Evolutionary conservation across 2,888 invertebrate species (phyloP), one percentile per base, ranked within the genome.

Genomic region (Athalia rosae): DNA sequence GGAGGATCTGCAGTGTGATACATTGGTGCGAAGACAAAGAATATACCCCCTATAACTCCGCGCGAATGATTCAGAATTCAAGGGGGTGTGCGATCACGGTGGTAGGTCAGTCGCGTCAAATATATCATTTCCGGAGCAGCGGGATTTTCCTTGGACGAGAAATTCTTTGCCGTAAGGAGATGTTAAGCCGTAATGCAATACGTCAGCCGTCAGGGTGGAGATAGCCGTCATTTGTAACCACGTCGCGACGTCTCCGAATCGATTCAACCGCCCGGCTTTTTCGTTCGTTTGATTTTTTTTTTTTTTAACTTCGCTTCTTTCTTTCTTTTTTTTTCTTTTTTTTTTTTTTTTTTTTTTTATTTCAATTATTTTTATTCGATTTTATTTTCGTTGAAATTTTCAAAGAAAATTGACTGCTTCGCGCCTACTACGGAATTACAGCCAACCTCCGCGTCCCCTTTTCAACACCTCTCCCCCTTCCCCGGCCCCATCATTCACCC

Each of bases 91-190:
- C 61, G 74, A 50, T 74, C 28, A 62, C 61, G 74, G 74, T 53
- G 62, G 62, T n/a, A 74, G 76, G 78, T 82, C 81, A 78, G 82
- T 83, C 81, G 78, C 77, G 53, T 69, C 48, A 79, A 80, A 82
- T 83, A 82, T 82, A 84, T 82, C 81, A 82, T 83, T 74, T 83
- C 79, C 79, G 74, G 56, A 77, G 67, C 67, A 63, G 48, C 48
- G 71, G 78, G 77, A 81, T 81, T 81, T 79, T 64, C 76, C 61
- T 79, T 64, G 77, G 76, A 71, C 58, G 81, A 82, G 80, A 77
- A 80, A 80, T 76, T 79, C 80, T 80, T 77, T 79, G 79, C 78
- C 77, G 59, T 61, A 74, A 74, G 74, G 50, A 74, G 74, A 74
- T 59, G 74, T 74, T 74, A 74, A 74, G 59, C 74, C 61, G 74